Evolutionary conservation across 2,113 vertebrate genomes (phyloP), one percentile per base, ranked within the genome.

Genomic region (Lophius piscatorius): DNA sequence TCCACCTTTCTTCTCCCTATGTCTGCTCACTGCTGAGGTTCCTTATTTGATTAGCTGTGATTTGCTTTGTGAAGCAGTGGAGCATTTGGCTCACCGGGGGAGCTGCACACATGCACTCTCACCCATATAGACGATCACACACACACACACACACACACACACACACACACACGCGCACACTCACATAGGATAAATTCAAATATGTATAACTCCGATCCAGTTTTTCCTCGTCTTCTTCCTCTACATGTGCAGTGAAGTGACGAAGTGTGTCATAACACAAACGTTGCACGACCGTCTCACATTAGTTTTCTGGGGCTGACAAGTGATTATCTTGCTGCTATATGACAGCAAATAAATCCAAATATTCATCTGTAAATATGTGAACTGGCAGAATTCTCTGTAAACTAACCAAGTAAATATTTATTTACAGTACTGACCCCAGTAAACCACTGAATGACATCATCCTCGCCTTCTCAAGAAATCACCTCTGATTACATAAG

Each of bases 11-110:
- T 82, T 73, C 76, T 72, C 28, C 47, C 76, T 38, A 35, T 58
- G 63, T 83, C 86, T 84, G 76, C 40, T 10, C 54, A 8, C 80
- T 72, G 59, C 67, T 80, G 72, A 87, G 83, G 65, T 77, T 85
- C 80, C 80, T 83, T 84, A 84, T 87, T 86, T 86, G 87, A 87
- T 86, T 84, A 87, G 85, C 81, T 85, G 83, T 52, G 40, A 86
- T 89, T 87, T 82, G 77, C 79, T 86, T 85, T 81, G 77, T 83
- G 85, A 81, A 74, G 73, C 83, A 41, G 58, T 38, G 64, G 63
- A 80, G 84, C 78, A 62, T 82, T 86, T 75, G 82, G 50, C 74
- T 82, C 80, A 74, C 52, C 35, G 9, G 76, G 81, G 78, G 76
- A 78, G 63, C 70, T 18, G 51, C 57, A 61, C 33, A 54, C 26